These are phyloP conservation scores for Carassius carassius DNA, from an alignment of 2,113 vertebrate species.

Conservation along the genomic window DNA sequence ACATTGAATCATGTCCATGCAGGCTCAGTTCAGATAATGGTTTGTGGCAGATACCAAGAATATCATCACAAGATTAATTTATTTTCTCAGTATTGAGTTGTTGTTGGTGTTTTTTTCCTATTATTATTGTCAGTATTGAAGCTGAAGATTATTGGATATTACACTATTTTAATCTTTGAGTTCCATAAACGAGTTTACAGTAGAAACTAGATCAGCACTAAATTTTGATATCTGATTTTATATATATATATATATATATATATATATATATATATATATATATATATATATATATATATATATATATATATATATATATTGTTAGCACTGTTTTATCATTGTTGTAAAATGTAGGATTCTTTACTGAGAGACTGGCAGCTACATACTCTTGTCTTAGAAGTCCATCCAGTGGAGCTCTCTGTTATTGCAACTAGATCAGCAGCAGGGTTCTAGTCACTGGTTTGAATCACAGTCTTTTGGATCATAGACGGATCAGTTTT, in stretches of 20 bases:
- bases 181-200: background rate
- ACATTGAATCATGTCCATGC: constrained; percentile 2
- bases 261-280: no score
- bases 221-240: no score
- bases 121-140: background rate
- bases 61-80: background rate
- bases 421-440: constrained; percentile 55
- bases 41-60: background rate
- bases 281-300: no score
- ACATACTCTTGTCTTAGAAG: constrained; percentile 45
- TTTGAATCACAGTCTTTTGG: background rate
- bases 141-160: background rate
- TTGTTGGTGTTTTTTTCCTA: no score
- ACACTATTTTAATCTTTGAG: background rate
- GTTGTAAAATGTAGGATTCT: background rate
- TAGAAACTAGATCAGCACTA: background rate
- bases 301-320: no score
- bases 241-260: no score
- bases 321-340: background rate
- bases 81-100: no score
- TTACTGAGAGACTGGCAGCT: background rate
- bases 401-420: constrained; percentile 63
- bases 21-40: constrained; percentile 17
- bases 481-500: background rate
- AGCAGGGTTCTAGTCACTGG: background rate